Evolutionary conservation across 2,888 invertebrate species (phyloP).

Genomic region (Lithophane ornitopus): DNA sequence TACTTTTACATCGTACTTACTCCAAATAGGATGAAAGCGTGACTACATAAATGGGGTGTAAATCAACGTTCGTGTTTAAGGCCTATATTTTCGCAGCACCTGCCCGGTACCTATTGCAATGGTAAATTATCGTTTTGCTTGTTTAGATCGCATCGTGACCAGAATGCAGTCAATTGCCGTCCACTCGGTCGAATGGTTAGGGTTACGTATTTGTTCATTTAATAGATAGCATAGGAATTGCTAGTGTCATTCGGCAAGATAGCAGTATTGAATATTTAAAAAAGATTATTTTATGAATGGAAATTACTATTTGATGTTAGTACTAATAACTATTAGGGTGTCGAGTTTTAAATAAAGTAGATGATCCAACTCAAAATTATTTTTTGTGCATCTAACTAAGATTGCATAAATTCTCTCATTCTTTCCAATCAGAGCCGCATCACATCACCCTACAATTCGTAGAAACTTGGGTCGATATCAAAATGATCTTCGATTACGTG

Average conservation of each 20-base stretch:
- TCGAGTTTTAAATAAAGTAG: neutral
- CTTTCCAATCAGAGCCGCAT: neutral
- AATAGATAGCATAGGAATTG: slow-evolving; percentile 43
- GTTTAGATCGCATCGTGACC: slow-evolving; percentile 79
- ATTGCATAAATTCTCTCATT: neutral
- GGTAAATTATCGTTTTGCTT: slow-evolving; percentile 78
- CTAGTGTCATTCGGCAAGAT: slow-evolving; percentile 31
- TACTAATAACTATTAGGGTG: neutral
- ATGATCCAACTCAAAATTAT: neutral
- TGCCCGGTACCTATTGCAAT: slow-evolving; percentile 69
- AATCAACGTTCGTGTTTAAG: slow-evolving; percentile 64
- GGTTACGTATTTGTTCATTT: slow-evolving; percentile 51
- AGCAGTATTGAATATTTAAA: neutral
- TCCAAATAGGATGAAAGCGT: slow-evolving; percentile 52
- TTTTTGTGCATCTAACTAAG: too few species aligned
- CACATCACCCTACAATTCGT: neutral
- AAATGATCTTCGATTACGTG: slow-evolving; percentile 51
- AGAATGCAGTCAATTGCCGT: slow-evolving; percentile 74
- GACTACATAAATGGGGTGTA: slow-evolving; percentile 56
- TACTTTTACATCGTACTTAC: slow-evolving; percentile 19
- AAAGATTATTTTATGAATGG: neutral
- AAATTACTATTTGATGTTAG: neutral
- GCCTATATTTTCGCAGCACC: slow-evolving; percentile 73
- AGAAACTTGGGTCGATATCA: slow-evolving; percentile 14
- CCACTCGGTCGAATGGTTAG: slow-evolving; percentile 45